These are phyloP conservation scores for Carollia perspicillata DNA, from an alignment of 2,113 vertebrate genomes.

Conservation along the genomic window DNA sequence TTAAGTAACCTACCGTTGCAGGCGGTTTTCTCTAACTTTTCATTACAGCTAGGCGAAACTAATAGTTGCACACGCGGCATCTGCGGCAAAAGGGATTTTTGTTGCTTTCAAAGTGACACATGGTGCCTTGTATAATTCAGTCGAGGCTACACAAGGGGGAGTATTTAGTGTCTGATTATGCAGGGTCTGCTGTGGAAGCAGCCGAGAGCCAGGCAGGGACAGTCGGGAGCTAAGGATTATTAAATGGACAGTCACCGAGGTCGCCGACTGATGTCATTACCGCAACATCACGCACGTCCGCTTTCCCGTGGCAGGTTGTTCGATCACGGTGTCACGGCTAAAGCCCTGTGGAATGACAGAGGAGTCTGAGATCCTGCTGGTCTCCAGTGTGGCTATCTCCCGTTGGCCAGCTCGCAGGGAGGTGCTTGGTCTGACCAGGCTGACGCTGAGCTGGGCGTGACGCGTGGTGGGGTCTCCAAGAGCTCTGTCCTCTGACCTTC, in stretches of 20 bases:
- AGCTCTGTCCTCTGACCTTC: neutral
- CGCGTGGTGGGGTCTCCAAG: neutral
- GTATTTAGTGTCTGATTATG: neutral
- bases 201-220: neutral
- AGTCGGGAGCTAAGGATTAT: neutral
- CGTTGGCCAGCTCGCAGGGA: neutral
- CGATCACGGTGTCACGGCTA: neutral
- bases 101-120: neutral
- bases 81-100: neutral
- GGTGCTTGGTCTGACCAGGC: neutral
- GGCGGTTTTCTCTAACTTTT: slow-evolving; percentile 26
- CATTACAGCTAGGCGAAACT: neutral
- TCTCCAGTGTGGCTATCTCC: slow-evolving; percentile 28
- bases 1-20: slow-evolving; percentile 5
- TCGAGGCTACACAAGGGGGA: neutral
- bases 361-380: neutral
- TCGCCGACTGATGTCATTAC: neutral
- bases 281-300: neutral
- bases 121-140: neutral
- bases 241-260: slow-evolving; percentile 3
- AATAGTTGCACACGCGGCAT: neutral
- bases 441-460: neutral
- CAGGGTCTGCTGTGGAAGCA: slow-evolving; percentile 1
- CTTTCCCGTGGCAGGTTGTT: neutral
- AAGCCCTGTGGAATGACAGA: slow-evolving; percentile 47